phyloP scores from a whole-genome alignment of 2,113 vertebrate species.

The Psophia crepitans region DNA sequence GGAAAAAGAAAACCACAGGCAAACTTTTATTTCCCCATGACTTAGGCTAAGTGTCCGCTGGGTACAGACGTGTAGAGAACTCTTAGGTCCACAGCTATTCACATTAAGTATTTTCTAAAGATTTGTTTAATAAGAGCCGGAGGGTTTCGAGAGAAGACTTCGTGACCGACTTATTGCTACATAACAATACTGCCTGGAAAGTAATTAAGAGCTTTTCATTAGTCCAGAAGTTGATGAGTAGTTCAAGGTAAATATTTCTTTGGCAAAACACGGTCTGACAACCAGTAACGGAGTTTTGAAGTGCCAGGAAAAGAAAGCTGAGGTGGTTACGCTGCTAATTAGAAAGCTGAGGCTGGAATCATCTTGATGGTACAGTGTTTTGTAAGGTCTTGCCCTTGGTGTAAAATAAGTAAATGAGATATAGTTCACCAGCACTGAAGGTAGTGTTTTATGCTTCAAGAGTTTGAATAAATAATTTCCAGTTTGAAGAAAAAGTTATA shows the following conservation, averaged over 20 bases:
- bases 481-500: slow-evolving; percentile 45
- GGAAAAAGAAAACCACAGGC: background rate
- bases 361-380: background rate
- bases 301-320: background rate
- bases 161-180: background rate
- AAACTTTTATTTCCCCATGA: background rate
- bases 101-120: background rate
- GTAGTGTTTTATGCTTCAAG: slow-evolving; percentile 36
- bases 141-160: background rate
- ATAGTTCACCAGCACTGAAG: background rate
- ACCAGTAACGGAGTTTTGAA: background rate
- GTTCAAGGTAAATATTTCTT: background rate
- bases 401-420: background rate
- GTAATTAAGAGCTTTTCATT: background rate
- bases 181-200: background rate
- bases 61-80: background rate
- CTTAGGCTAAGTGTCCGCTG: background rate
- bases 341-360: background rate
- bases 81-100: background rate
- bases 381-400: slow-evolving; percentile 11
- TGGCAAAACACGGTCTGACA: background rate
- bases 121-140: background rate
- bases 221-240: background rate
- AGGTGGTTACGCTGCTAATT: background rate
- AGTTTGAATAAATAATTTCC: slow-evolving; percentile 56